These are phyloP conservation scores for Alcis repandata DNA, from an alignment of 2,888 invertebrate species.

Conservation along the genomic window DNA sequence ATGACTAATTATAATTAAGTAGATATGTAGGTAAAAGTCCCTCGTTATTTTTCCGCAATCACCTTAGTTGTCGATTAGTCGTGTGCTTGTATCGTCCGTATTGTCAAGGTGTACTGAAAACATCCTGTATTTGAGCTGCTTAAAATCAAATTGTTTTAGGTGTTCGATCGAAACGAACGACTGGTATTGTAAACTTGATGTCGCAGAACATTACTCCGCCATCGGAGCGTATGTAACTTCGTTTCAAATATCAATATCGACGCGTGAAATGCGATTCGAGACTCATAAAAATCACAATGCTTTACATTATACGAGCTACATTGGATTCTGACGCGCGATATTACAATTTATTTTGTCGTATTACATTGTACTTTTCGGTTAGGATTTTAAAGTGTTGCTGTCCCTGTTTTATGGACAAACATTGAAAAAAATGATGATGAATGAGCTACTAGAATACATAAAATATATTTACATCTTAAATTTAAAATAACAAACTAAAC, in stretches of 20 bases:
- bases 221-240: conserved; percentile 9
- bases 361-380: not conserved
- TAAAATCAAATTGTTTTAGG: conserved; percentile 1
- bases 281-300: not conserved
- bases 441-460: no score
- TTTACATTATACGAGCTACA: not conserved
- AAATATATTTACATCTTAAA: no score
- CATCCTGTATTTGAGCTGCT: no score
- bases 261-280: conserved; percentile 9
- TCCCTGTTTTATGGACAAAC: not conserved
- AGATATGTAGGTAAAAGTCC: no score
- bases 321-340: not conserved
- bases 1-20: no score
- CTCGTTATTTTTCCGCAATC: no score
- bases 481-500: no score
- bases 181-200: conserved; percentile 4
- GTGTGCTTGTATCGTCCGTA: no score
- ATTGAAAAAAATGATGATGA: no score
- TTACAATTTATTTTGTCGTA: not conserved
- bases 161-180: not conserved
- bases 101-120: no score
- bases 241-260: conserved; percentile 16
- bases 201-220: conserved; percentile 3
- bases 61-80: no score
- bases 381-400: not conserved